A percentile compares a stretch with the other conserved stretches of the same genome.
Conservation (phyloP, 1,140 invertebrate species). For the Cydia splendana region DNA sequence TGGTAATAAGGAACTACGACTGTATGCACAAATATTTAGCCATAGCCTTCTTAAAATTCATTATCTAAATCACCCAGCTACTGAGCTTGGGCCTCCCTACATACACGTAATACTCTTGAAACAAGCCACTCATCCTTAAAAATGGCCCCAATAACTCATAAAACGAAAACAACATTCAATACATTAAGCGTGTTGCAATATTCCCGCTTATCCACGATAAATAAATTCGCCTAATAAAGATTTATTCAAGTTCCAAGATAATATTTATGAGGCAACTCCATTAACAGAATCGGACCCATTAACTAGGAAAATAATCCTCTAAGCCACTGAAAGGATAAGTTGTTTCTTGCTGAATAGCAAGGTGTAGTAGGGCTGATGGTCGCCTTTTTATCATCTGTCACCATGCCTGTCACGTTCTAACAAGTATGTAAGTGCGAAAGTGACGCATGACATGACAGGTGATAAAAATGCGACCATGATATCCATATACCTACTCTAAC, state of each 20-base stretch:
- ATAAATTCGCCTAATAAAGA: slow-evolving; percentile 38
- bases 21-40: too few relatives aligned
- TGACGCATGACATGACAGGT: too few relatives aligned
- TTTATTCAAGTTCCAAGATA: slow-evolving; percentile 42
- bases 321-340: slow-evolving; percentile 2
- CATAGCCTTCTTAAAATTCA: too few relatives aligned
- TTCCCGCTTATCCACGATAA: slow-evolving; percentile 20
- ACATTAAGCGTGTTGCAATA: slow-evolving; percentile 15
- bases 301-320: slow-evolving; percentile 49
- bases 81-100: neutral
- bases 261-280: slow-evolving; percentile 51
- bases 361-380: neutral
- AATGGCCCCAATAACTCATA: neutral
- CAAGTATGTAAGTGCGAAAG: too few relatives aligned
- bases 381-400: too few relatives aligned
- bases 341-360: neutral
- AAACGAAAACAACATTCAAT: slow-evolving; percentile 27
- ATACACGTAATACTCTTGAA: neutral
- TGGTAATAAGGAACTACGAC: too few relatives aligned
- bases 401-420: too few relatives aligned
- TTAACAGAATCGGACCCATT: slow-evolving; percentile 49
- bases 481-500: too few relatives aligned
- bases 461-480: too few relatives aligned
- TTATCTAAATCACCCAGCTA: neutral
- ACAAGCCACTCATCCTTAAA: neutral